Conservation (phyloP, 2,113 vertebrate genomes). For the Candoia aspera region DNA sequence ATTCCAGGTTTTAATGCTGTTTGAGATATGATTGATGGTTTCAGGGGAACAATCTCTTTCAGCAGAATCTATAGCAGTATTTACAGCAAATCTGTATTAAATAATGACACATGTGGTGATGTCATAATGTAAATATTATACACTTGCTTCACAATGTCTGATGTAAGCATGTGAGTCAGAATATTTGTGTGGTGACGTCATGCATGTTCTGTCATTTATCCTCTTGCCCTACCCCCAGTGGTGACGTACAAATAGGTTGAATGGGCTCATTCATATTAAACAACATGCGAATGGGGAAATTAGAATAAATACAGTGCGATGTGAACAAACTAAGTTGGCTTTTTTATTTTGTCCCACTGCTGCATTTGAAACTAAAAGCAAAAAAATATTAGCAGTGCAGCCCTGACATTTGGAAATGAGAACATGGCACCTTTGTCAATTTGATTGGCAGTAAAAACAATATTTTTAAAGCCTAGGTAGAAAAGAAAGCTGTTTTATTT, state of each 20-base stretch:
- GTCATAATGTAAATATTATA: neutral
- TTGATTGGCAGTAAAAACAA: conserved; percentile 52
- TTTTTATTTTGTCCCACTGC: conserved; percentile 43
- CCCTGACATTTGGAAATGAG: conserved; percentile 65
- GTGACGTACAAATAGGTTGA: neutral
- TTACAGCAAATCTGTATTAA: neutral
- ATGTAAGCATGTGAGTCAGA: neutral
- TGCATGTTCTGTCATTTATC: neutral
- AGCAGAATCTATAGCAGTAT: neutral
- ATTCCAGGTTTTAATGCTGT: conserved; percentile 10
- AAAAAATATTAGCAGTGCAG: conserved; percentile 41
- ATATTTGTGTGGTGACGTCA: neutral
- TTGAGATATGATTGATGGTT: neutral
- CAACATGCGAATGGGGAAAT: conserved; percentile 18
- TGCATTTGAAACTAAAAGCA: conserved; percentile 32
- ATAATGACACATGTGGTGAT: neutral
- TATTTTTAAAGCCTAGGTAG: conserved; percentile 33
- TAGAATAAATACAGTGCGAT: conserved; percentile 41
- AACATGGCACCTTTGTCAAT: conserved; percentile 31
- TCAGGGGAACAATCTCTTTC: neutral
- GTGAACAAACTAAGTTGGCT: conserved; percentile 31
- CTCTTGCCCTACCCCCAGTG: neutral
- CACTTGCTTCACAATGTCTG: neutral
- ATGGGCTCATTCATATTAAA: neutral
- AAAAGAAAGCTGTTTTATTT: conserved; percentile 22